Base-by-base conservation (phyloP, 2,888 invertebrate species). In the Chymomyza fuscimana region DNA sequence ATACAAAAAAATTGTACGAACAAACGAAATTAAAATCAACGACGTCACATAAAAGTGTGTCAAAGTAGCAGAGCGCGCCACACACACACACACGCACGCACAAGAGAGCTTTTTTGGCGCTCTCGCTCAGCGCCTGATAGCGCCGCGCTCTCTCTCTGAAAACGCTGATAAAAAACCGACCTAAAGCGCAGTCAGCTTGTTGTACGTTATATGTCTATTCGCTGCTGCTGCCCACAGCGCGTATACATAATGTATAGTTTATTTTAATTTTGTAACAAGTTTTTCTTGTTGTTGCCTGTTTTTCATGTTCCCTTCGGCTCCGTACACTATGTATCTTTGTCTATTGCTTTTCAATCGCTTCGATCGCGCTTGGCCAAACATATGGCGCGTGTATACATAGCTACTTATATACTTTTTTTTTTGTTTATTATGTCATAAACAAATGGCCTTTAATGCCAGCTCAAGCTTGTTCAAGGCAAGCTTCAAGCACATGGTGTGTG, bases 1-100 rank as follows among this genome's bases (percentile, higher is more conserved):
- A 32, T 32, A 9, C 5, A 51, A 22, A 56, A 70, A 69, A 74
- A 66, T 67, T 71, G 72, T 85, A 75, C 67, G 85, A 71, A 72
- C 65, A 70, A 78, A 80, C 76, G 77, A 85, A 79, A 78, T 83
- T 87, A 67, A 83, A 83, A 83, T 77, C 85, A 84, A 89, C 90
- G 82, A 90, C 90, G 90, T 90, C 89, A 89, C 83, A 82, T 82
- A 80, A 89, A 89, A 89, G 82, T 89, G 89, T 89, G 89, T 90
- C 89, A 89, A 87, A 89, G 89, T 82, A 86, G 85, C 80, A 76
- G 69, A 73, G 76, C 69, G 61, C 65, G 68, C 56, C 72, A 72
- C 22, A 22, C 54, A 9, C 69, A 61, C 63, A 67, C 69, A 68
- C 62, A 63, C 73, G 52, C 32, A 74, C 62, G 78, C 56, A 19